Evolutionary conservation across 1,140 invertebrate species (phyloP), one percentile per base, ranked within the genome.

Genomic region (Ips nitidus): DNA sequence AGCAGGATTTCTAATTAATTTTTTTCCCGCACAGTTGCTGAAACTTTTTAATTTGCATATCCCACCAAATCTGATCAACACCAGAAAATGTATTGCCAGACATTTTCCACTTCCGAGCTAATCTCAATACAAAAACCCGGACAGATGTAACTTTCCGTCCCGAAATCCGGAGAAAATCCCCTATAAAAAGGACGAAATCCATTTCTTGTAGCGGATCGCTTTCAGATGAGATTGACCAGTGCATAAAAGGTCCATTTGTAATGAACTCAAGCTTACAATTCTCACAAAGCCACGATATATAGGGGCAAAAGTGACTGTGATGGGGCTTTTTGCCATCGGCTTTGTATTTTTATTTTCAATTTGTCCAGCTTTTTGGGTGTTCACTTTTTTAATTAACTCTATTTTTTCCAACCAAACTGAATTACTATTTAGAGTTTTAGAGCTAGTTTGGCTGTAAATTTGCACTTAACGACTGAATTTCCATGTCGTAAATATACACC

Each of bases 201-300:
- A 77, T 76, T 77, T 79, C 78, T 78, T 76, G 74, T 76, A 76
- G 74, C 74, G 73, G 77, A 78, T 79, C 75, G 77, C 75, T 79
- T 78, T 77, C 76, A 75, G 76, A 78, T 76, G 77, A 79, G 78
- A 79, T 78, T 79, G 78, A 79, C 78, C 78, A 73, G 74, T 77
- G 75, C 75, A 79, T 78, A 79, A 79, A 75, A 77, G 77, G 65
- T 75, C 76, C 77, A 79, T 78, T 79, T 79, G 78, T 79, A 79
- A 79, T 78, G 76, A 78, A 78, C 75, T 78, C 69, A 63, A 75
- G 73, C 75, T 76, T 66, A 75, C 75, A 75, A 73, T 59, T 67
- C 66, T 57, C 41, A 68, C 66, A 68, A 68, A 68, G 66, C 57
- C 22, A 39, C 57, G 50, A 68, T 68, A 61, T 68, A 55, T 53